Conservation (phyloP, 53 echinoderm and acorn worm species). For the Apostichopus leukothele region DNA sequence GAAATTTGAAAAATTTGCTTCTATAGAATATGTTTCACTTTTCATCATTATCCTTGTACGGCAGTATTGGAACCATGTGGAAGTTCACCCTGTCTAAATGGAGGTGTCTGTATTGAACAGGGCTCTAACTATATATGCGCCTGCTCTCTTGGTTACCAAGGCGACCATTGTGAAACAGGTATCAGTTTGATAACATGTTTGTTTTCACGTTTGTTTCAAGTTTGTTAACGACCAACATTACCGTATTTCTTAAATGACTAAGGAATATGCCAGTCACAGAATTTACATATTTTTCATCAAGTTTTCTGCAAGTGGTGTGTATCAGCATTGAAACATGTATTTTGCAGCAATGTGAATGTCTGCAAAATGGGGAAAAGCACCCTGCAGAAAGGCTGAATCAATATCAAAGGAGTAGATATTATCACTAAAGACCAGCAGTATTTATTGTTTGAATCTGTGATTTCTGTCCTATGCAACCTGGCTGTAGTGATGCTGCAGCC, state of each 20-base stretch:
- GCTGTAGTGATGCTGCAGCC: too few species aligned
- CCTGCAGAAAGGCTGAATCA: too few species aligned
- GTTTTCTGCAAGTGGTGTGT: too few species aligned
- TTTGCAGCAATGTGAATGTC: too few species aligned
- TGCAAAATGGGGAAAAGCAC: too few species aligned
- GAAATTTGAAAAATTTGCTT: too few species aligned
- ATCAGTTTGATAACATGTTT: neutral
- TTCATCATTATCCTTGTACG: neutral
- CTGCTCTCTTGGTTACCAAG: slow-evolving; percentile 59
- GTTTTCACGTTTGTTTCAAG: neutral
- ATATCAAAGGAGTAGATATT: too few species aligned
- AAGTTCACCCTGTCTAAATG: slow-evolving; percentile 67
- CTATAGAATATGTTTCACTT: too few species aligned
- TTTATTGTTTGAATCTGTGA: too few species aligned
- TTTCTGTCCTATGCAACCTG: too few species aligned
- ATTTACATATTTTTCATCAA: neutral
- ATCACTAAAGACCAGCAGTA: too few species aligned
- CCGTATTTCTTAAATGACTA: neutral
- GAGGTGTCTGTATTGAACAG: slow-evolving; percentile 63
- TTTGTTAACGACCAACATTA: neutral
- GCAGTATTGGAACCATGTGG: slow-evolving; percentile 58
- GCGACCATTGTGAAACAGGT: slow-evolving; percentile 72
- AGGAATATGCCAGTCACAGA: neutral
- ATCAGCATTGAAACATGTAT: too few species aligned
- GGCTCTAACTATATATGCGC: slow-evolving; percentile 60